These are phyloP conservation scores for Babylonia areolata DNA, from an alignment of 1,140 invertebrate species.

Conservation along the genomic window DNA sequence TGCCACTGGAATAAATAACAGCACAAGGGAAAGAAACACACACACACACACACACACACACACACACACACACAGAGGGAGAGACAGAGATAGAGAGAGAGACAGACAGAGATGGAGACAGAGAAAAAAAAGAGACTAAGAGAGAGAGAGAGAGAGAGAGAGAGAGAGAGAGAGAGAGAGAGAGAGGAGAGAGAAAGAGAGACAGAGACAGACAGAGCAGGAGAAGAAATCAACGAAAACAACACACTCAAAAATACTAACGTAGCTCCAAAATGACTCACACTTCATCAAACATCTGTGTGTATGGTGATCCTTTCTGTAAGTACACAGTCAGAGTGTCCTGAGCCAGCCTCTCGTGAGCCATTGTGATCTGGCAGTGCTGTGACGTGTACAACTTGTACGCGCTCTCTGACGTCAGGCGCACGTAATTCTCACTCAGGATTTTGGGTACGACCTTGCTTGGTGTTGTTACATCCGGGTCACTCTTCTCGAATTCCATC, in stretches of 20 bases:
- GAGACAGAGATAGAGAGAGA: too few species aligned
- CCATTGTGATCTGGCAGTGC: background rate
- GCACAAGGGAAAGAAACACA: too few species aligned
- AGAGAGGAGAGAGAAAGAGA: too few species aligned
- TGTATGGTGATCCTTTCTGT: conserved; percentile 22
- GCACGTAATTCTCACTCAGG: background rate
- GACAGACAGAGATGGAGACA: too few species aligned
- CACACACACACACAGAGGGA: too few species aligned
- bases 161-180: too few species aligned
- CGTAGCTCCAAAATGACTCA: background rate
- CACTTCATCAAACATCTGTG: background rate
- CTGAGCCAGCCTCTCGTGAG: background rate
- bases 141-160: background rate
- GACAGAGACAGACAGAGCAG: too few species aligned
- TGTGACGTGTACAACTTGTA: background rate
- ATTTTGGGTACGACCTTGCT: background rate
- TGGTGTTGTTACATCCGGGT: background rate
- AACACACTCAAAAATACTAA: too few species aligned
- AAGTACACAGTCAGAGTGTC: background rate
- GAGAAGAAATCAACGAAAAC: too few species aligned
- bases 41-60: too few species aligned
- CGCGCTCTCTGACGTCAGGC: background rate
- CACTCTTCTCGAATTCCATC: background rate
- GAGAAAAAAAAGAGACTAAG: too few species aligned
- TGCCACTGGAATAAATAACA: too few species aligned